Conservation (phyloP, 1,140 invertebrate genomes). For the Bombus consobrinus region DNA sequence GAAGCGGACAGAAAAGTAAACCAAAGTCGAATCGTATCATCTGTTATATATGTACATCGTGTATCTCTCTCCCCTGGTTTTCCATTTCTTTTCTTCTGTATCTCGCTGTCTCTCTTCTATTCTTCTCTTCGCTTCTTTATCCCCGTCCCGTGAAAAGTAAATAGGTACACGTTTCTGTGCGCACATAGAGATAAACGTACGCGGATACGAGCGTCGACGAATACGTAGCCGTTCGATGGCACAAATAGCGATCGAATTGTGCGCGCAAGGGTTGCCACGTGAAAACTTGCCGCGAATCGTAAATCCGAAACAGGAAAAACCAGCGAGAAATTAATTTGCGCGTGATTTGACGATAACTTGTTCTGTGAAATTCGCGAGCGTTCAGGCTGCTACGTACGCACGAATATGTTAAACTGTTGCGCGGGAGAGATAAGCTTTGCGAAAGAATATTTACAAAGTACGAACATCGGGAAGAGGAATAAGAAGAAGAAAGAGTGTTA, state of each 20-base stretch:
- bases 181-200: slow-evolving; percentile 5
- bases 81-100: neutral
- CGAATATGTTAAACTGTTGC: neutral
- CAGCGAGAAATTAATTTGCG: too few relatives aligned
- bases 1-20: neutral
- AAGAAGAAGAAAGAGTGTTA: neutral
- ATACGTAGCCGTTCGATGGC: neutral
- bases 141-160: neutral
- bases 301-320: too few relatives aligned
- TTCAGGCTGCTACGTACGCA: neutral
- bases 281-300: slow-evolving; percentile 13
- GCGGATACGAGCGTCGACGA: slow-evolving; percentile 20
- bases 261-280: neutral
- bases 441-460: slow-evolving; percentile 41
- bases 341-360: neutral
- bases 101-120: neutral
- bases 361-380: neutral
- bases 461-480: neutral
- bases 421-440: neutral
- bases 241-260: neutral
- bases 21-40: neutral
- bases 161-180: slow-evolving; percentile 21
- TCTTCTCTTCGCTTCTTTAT: neutral
- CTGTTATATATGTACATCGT: too few relatives aligned
- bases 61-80: neutral